phyloP scores from a whole-genome alignment of 2,888 invertebrate species.

The Brachyopa scutellaris region DNA sequence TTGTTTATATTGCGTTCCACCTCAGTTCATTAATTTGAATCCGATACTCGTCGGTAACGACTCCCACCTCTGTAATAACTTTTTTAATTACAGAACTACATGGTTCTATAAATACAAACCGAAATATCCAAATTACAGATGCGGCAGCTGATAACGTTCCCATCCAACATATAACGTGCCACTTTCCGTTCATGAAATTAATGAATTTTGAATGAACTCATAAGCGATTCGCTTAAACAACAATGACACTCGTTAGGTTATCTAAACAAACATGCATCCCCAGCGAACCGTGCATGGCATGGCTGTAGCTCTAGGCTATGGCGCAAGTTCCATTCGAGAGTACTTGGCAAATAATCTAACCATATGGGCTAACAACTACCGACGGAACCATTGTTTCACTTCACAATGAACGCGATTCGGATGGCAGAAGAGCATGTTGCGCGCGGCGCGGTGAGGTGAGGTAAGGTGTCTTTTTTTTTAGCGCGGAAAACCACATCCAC shows the following conservation, averaged over 20 bases:
- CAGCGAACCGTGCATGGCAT: constrained; percentile 58
- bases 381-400: constrained; percentile 20
- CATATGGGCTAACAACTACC: constrained; percentile 37
- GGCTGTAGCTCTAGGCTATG: too few relatives aligned
- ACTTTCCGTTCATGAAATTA: constrained; percentile 29
- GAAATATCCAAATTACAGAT: constrained; percentile 47
- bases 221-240: constrained; percentile 66
- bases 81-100: neutral
- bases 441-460: neutral
- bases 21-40: too few relatives aligned
- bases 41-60: too few relatives aligned
- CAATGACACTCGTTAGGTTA: constrained; percentile 66
- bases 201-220: constrained; percentile 70
- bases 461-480: too few relatives aligned
- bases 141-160: constrained; percentile 48
- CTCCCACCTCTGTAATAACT: too few relatives aligned
- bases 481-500: constrained; percentile 33
- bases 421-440: constrained; percentile 22
- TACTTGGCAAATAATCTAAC: constrained; percentile 26
- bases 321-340: constrained; percentile 15
- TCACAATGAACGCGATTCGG: neutral
- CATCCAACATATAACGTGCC: neutral
- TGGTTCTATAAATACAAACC: neutral
- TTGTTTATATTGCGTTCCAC: too few relatives aligned
- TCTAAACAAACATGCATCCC: constrained; percentile 59